Evolutionary conservation across 2,888 invertebrate genomes (phyloP), one percentile per base, ranked within the genome.

Genomic region (Drosophila recens): DNA sequence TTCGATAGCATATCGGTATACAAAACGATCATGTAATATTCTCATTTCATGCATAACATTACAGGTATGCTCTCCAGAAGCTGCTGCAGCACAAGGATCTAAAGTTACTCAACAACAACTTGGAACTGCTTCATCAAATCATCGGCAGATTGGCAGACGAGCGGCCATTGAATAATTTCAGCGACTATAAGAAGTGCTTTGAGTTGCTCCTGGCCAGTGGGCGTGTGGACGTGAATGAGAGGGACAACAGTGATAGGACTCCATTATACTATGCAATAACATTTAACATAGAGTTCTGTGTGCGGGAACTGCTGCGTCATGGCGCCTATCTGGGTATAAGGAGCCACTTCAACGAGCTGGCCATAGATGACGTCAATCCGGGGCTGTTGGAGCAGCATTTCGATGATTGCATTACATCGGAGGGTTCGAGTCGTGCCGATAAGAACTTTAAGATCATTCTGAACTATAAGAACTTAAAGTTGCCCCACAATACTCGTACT

Each of bases 251-350:
- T 90, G 94, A 95, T 27, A 95, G 95, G 72, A 95, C 96, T 15
- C 94, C 96, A 0, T 91, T 97, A 43, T 96, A 97, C 91, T 96
- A 96, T 86, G 96, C 96, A 1, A 95, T 95, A 0, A 94, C 95
- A 85, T 95, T 95, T 80, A 95, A 95, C 13, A 94, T 95, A 77
- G 93, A 93, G 27, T 94, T 94, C 51, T 95, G 94, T 3, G 94
- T 95, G 8, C 91, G 94, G 51, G 93, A 94, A 56, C 92, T 97
- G 46, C 92, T 97, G 20, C 93, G 94, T 57, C 93, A 94, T 63
- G 96, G 96, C 17, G 96, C 96, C 9, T 96, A 96, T 85, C 94
- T 97, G 33, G 96, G 96, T 2, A 93, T 95, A 45, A 94, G 94
- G 79, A 95, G 95, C 82, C 93, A 92, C 56, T 95, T 95, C 75